Conservation (phyloP, 1,140 invertebrate species). For the Cotesia vestalis region DNA sequence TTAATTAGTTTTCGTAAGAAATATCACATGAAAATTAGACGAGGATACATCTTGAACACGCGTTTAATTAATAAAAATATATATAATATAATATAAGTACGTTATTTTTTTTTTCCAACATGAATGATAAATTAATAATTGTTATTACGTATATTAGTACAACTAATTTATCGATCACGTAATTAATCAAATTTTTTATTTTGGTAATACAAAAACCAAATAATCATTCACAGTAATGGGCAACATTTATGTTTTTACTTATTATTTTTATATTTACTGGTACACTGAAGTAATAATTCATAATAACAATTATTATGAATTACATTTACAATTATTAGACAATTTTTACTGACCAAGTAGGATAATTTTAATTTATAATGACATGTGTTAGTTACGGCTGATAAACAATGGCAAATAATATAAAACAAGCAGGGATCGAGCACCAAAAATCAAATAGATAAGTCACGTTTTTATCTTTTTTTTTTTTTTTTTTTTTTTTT, state of each 20-base stretch:
- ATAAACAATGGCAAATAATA: conserved; percentile 26
- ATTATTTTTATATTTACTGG: conserved; percentile 51
- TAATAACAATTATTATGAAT: conserved; percentile 41
- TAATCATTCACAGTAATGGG: conserved; percentile 62
- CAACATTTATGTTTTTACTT: conserved; percentile 64
- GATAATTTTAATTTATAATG: too few species aligned
- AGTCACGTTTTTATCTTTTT: conserved; percentile 26
- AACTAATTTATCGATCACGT: not conserved
- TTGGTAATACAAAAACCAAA: conserved; percentile 62
- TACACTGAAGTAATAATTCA: conserved; percentile 62
- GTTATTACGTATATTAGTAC: too few species aligned
- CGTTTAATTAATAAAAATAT: conserved; percentile 2
- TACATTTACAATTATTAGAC: conserved; percentile 44
- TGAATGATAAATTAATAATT: too few species aligned
- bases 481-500: conserved; percentile 32
- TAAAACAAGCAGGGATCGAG: not conserved
- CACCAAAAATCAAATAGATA: conserved; percentile 9
- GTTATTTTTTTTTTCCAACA: not conserved
- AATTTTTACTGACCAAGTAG: not conserved
- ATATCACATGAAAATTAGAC: conserved; percentile 15
- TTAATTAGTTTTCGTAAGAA: not conserved
- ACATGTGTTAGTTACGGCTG: conserved; percentile 45
- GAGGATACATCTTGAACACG: conserved; percentile 12
- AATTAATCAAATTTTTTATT: not conserved
- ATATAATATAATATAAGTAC: conserved; percentile 6